Evolutionary conservation across 1,140 invertebrate species (phyloP), one percentile per base, ranked within the genome.

Genomic region (Zaprionus africanus): DNA sequence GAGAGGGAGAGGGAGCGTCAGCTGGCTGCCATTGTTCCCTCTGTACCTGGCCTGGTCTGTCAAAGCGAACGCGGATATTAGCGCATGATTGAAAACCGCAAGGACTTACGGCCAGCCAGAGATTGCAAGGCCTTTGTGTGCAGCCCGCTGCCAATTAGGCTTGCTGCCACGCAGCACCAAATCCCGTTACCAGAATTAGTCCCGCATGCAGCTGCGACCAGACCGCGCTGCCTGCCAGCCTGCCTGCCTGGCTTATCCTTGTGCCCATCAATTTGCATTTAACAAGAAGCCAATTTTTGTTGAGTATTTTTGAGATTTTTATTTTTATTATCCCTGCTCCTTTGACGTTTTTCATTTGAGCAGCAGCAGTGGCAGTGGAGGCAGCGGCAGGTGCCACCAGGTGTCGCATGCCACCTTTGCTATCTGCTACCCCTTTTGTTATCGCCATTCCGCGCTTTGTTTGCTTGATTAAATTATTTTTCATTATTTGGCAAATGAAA

Each of bases 391-490:
- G 12, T 46, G 69, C 34, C 57, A 60, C 22, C 49, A 43, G 56
- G 64, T 28, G 34, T 12, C 12, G 60, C 36, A 56, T 73, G 62
- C 63, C 34, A 12, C 68, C 46, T 65, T 67, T 68, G 22, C 26
- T 17, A 56, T 28, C n/a, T 56, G 24, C 24, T 28, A 51, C 46
- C 46, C 46, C 46, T 74, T 68, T 68, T 75, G 59, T 75, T 75
- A 66, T 64, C 53, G 61, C 41, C 38, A 53, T 41, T 68, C 62
- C 24, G 76, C 63, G 73, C 63, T 90, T 90, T 90, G 85, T 90
- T 85, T 83, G 76, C 86, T 90, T 90, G 85, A 90, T 90, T 90
- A 90, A 90, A 90, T 90, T 90, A 90, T 83, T 90, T 90, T 90
- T 90, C 85, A 85, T 90, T 90, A 90, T 90, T 88, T 90, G 81